Percentiles rank a stretch among this genome's conserved stretches.
Conservation (phyloP, 2,888 invertebrate genomes). For the Oegoconia quadripuncta region DNA sequence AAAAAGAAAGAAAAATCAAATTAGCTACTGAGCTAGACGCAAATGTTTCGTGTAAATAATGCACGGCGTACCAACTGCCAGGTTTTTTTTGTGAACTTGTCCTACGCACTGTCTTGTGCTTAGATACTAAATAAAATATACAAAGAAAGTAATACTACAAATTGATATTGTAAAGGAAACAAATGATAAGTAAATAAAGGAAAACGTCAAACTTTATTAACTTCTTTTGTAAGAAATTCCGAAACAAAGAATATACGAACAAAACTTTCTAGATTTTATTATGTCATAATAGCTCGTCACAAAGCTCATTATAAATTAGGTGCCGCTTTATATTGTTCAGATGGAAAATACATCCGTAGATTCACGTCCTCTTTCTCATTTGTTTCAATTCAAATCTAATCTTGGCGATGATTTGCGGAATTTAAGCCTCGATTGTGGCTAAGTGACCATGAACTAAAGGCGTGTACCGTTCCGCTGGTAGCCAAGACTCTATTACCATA, state of each 20-base stretch:
- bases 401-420: conserved; percentile 41
- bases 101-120: no score
- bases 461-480: conserved; percentile 29
- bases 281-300: conserved; percentile 14
- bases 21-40: no score
- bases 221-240: no score
- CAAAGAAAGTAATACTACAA: no score
- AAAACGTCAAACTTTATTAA: background rate
- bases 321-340: conserved; percentile 18
- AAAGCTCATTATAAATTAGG: conserved; percentile 19
- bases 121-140: no score
- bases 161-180: background rate
- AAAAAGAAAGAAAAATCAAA: no score
- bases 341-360: conserved; percentile 26
- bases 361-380: conserved; percentile 29
- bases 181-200: background rate
- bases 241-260: background rate
- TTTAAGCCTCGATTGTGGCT: conserved; percentile 9
- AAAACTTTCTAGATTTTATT: no score
- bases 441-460: conserved; percentile 29
- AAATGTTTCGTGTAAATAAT: no score
- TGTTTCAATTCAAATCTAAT: conserved; percentile 38
- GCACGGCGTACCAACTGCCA: no score
- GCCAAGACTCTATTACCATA: conserved; percentile 20
- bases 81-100: no score